Evolutionary conservation across 2,797 vertebrate species (phyloP), one percentile per base, ranked within the genome.

Genomic region (Diplodus sargus): DNA sequence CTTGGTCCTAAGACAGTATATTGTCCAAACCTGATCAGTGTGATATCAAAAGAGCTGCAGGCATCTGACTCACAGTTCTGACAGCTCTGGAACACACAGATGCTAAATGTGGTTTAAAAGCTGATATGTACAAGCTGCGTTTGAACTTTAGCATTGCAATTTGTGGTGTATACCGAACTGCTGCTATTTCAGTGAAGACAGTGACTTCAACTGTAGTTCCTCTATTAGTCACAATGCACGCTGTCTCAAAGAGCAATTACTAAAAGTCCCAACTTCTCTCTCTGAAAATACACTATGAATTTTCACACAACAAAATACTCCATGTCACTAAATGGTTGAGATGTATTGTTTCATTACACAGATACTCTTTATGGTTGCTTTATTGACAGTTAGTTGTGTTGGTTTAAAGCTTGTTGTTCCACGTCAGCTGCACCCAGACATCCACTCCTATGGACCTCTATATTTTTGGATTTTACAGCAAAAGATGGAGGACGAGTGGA

Each of bases 211-310:
- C 3, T 56, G 14, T 5, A 57, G 30, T 72, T 62, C 59, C 70
- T 49, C 22, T 63, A 18, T 28, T 54, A 6, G 4, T 22, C 17
- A 61, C 34, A 71, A 28, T 45, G 4, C 22, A 54, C 0, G 9
- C n/a, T 34, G n/a, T 70, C 68, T 59, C 56, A 11, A 62, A 14
- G 22, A 54, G 7, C 8, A 52, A 14, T 11, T 1, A 4, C 3
- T 25, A 18, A 43, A 43, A 64, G 17, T 74, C 15, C 61, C 23
- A 57, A 74, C 34, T 54, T 74, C 60, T 64, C 23, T 42, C 23
- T 70, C 28, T 61, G 57, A 42, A 48, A 58, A 47, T 14, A 18
- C 23, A 25, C 3, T 9, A 25, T n/a, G 17, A 25, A 39, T 30
- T 49, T 64, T 25, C 60, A 45, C 60, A 11, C 1, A 17, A 61